Evolutionary conservation across 2,888 invertebrate genomes (phyloP).

Genomic region (Deilephila porcellus): DNA sequence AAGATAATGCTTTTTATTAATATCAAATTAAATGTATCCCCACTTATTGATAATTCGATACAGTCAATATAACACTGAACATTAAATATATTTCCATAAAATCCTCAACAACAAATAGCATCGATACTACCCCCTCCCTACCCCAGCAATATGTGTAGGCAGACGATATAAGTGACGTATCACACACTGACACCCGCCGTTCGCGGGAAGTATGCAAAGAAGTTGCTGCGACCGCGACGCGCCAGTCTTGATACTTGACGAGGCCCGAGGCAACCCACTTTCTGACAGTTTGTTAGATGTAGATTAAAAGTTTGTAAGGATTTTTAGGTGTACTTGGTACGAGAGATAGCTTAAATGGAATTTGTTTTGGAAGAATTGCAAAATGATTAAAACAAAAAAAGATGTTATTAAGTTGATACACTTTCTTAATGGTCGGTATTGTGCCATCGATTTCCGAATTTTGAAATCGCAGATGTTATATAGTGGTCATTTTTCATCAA

Average conservation of each 20-base stretch:
- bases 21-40: no score
- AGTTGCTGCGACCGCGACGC: slow-evolving; percentile 67
- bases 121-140: slow-evolving; percentile 55
- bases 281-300: slow-evolving; percentile 56
- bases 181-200: slow-evolving; percentile 80
- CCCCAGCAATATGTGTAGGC: slow-evolving; percentile 75
- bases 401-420: no score
- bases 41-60: no score
- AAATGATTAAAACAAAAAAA: no score
- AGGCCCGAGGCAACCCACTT: slow-evolving; percentile 54
- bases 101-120: slow-evolving; percentile 17
- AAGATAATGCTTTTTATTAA: no score
- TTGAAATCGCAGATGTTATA: no score
- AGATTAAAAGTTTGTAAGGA: slow-evolving; percentile 35
- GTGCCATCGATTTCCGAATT: no score
- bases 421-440: no score
- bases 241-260: slow-evolving; percentile 71
- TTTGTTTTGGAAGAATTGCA: no score
- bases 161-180: slow-evolving; percentile 82
- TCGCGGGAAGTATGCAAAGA: slow-evolving; percentile 84
- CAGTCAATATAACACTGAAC: no score
- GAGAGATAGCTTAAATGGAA: no score
- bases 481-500: no score
- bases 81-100: neutral
- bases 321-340: neutral